Base-by-base conservation (phyloP, 2,888 invertebrate genomes). In the Noctua janthina region DNA sequence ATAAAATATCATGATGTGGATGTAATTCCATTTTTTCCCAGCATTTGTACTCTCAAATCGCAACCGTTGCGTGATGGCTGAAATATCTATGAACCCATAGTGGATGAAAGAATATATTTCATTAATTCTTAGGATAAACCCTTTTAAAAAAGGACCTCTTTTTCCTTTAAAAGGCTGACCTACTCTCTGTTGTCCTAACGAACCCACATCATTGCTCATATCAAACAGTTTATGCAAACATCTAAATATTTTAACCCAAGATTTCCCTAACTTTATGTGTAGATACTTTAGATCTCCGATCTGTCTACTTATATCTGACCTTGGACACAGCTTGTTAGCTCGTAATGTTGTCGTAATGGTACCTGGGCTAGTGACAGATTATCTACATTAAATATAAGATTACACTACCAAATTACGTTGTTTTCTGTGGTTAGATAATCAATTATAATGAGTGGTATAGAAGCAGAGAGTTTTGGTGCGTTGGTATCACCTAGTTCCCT, bases 321-420 rank as follows among this genome's bases (percentile, higher is more conserved):
- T 85, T 85, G 76, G 56, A 13, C 3, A 6, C 13, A 62, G 85
- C 81, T 87, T 80, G 88, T 87, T 85, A 79, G 68, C 51, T 20
- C 66, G 56, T 76, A 64, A 87, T 79, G 51, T 15, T 3, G 23
- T 2, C 23, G 56, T 83, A 68, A 77, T 64, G 15, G 10, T 51
- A 71, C 46, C 15, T n/a, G 13, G 54, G 23, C 8, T 15, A 11
- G n/a, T 56, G 67, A 43, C 49, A 20, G 56, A 75, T 75, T 49
- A 62, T 59, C 20, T 70, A 11, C 23, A 70, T 67, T 71, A 67
- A 72, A 35, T 74, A 39, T 39, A 6, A 49, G 39, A 83, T 84
- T 78, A 62, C 56, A 59, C 59, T 84, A 70, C 62, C 70, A 87
- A 84, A 76, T 78, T 46, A 56, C 59, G 56, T 71, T 51, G 71